Evolutionary conservation across 2,113 vertebrate species (phyloP), one percentile per base, ranked within the genome.

Genomic region (Ptyas mucosa): DNA sequence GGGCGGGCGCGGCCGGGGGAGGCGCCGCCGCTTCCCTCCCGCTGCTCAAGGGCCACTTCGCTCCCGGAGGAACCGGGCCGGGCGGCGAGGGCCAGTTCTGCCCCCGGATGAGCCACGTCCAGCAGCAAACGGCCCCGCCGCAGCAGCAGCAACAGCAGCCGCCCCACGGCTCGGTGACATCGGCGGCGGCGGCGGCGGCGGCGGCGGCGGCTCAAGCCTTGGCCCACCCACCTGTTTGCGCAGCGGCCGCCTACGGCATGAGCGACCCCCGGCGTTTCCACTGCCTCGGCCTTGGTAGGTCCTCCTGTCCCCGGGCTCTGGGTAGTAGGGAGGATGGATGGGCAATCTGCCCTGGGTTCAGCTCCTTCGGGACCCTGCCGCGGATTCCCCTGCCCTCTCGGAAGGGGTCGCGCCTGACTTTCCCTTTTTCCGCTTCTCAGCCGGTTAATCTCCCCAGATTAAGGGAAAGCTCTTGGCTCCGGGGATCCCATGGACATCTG

Each of bases 221-320:
- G 94, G 98, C 98, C 92, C 98, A 99, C 91, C 97, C 98, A 97
- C 98, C 99, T 96, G 98, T 99, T 95, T 99, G 99, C 97, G 95
- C 98, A 87, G 98, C 99, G 96, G 96, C 98, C 95, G 97, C 98
- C 93, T 99, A 99, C 98, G 98, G 98, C 98, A 98, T 99, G 97
- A 98, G 98, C 87, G 99, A 99, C 92, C 98, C 99, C 9, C 98
- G 99, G 96, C 99, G 99, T 96, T 99, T 99, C 95, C 99, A 99
- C 97, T 99, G 99, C 92, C 98, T 99, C 90, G 96, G 98, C 94
- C 97, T 99, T 97, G 99, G 99, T 99, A 98, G 98, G 97, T 24
- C 87, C 90, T 86, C 1, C 24, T 55, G 15, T 46, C 18, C 58
- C n/a, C 23, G 34, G 52, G 93, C 20, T 51, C 9, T 92, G 58